A percentile compares a stretch with the other conserved stretches of the same genome.
These are phyloP conservation scores for Lagopus leucura DNA, from an alignment of 2,113 vertebrate genomes.

Conservation along the genomic window DNA sequence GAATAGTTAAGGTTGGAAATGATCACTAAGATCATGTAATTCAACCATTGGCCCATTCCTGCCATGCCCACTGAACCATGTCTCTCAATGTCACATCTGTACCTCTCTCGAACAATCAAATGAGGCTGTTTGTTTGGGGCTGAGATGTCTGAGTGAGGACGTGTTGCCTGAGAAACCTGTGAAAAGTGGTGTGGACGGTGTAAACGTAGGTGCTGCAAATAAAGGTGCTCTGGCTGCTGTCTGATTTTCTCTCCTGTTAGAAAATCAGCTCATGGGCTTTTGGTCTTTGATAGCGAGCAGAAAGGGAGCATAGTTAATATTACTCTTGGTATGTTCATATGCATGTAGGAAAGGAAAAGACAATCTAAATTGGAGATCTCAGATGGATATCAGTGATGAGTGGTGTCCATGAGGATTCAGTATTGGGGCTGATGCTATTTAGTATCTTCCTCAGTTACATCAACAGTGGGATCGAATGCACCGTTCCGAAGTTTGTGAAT, in stretches of 20 bases:
- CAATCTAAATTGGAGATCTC: not conserved
- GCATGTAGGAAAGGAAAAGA: not conserved
- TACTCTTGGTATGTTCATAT: not conserved
- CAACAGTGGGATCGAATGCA: too few relatives aligned
- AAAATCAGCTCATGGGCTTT: not conserved
- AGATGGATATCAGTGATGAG: too few relatives aligned
- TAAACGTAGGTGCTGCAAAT: fast-evolving
- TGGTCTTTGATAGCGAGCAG: fast-evolving
- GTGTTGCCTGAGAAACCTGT: not conserved
- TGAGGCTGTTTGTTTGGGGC: not conserved
- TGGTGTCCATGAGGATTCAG: too few relatives aligned
- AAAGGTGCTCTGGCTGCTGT: fast-evolving
- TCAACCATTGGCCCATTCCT: too few relatives aligned
- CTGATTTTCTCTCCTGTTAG: not conserved
- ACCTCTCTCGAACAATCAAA: too few relatives aligned
- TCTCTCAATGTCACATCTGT: too few relatives aligned
- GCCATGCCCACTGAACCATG: too few relatives aligned
- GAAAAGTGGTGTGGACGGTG: fast-evolving
- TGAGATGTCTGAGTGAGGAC: not conserved
- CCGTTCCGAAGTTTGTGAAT: too few relatives aligned
- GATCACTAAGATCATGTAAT: too few relatives aligned
- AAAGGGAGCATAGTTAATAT: not conserved
- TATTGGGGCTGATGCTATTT: too few relatives aligned
- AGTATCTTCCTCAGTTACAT: too few relatives aligned
- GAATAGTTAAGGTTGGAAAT: too few relatives aligned